Percentiles rank a stretch among this genome's conserved stretches.
These are phyloP conservation scores for Pogonomyrmex californicus DNA, from an alignment of 1,140 invertebrate species.

Conservation along the genomic window DNA sequence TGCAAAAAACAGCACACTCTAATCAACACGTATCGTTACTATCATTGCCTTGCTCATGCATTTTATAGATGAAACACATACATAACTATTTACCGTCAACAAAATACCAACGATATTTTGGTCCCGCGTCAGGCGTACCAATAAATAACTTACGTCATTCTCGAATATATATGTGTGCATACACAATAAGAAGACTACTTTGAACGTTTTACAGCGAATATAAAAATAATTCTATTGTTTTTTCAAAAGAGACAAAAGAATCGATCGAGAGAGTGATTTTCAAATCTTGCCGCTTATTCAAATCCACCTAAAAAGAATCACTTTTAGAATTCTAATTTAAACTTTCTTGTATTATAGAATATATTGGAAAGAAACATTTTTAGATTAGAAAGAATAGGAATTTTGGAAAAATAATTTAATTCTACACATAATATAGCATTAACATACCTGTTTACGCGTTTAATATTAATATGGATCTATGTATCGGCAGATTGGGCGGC, in stretches of 20 bases:
- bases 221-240: slow-evolving; percentile 16
- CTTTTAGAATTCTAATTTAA: too few species aligned
- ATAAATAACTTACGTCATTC: neutral
- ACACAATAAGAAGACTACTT: neutral
- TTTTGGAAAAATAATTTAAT: neutral
- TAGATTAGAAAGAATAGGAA: neutral
- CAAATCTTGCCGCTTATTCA: neutral
- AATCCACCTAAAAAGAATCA: neutral
- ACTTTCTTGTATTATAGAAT: too few species aligned
- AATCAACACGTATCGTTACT: neutral
- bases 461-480: neutral
- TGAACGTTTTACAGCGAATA: neutral
- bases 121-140: neutral
- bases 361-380: too few species aligned
- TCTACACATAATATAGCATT: neutral
- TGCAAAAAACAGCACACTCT: neutral
- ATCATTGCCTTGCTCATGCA: neutral
- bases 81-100: neutral
- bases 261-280: neutral
- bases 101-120: neutral
- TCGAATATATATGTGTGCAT: neutral
- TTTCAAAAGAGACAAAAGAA: slow-evolving; percentile 2
- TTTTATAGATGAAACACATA: neutral
- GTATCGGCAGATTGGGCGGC: slow-evolving; percentile 90
- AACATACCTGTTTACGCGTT: neutral